Evolutionary conservation across 1,140 invertebrate genomes (phyloP).

Genomic region (Saccostrea echinata): DNA sequence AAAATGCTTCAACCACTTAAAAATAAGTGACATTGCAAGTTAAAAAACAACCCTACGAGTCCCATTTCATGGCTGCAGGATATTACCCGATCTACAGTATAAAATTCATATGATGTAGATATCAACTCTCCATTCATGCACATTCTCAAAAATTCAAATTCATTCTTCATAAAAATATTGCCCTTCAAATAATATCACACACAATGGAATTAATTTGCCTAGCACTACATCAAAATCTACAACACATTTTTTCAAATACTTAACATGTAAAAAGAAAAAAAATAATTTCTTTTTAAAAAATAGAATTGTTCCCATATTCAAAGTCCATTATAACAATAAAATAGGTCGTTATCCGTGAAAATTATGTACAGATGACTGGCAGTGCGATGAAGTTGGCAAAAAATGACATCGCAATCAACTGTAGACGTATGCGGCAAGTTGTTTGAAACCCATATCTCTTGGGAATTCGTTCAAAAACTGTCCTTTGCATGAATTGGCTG

Average conservation of each 20-base stretch:
- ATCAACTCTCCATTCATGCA: conserved; percentile 35
- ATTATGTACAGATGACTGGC: conserved; percentile 49
- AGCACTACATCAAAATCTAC: conserved; percentile 58
- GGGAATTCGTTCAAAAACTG: conserved; percentile 63
- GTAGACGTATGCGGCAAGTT: conserved; percentile 65
- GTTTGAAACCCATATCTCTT: conserved; percentile 59
- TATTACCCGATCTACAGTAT: conserved; percentile 37
- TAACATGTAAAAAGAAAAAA: conserved; percentile 49
- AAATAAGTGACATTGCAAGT: conserved; percentile 33
- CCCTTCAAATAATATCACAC: conserved; percentile 38
- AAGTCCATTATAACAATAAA: conserved; percentile 53
- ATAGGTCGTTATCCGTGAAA: conserved; percentile 55
- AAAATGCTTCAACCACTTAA: conserved; percentile 40
- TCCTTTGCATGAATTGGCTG: conserved; percentile 61
- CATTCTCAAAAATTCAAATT: neutral
- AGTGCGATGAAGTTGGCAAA: neutral
- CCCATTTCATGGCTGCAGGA: conserved; percentile 58
- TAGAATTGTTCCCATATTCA: conserved; percentile 59
- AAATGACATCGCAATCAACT: conserved; percentile 51
- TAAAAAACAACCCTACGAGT: conserved; percentile 51
- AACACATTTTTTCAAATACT: conserved; percentile 52
- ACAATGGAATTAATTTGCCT: conserved; percentile 46
- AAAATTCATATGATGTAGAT: conserved; percentile 33
- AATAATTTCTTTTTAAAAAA: conserved; percentile 42
- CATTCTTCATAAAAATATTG: conserved; percentile 43